A percentile compares a stretch with the other conserved stretches of the same genome.
These are phyloP conservation scores for Indicator maculatus DNA, from an alignment of 2,113 vertebrate genomes.

Conservation along the genomic window DNA sequence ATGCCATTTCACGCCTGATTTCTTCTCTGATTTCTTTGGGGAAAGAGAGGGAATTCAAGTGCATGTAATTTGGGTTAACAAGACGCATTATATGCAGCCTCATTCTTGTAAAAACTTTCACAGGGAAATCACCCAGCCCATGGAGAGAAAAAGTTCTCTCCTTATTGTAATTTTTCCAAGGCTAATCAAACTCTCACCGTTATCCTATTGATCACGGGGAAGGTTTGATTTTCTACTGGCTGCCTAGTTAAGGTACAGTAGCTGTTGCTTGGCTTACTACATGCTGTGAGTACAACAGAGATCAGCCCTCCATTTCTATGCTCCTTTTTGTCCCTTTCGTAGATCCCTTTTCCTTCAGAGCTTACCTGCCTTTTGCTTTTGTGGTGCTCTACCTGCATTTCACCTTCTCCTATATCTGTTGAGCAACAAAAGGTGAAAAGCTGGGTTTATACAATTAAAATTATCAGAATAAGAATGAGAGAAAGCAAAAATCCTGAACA, in stretches of 20 bases:
- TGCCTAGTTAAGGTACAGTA: conserved; percentile 68
- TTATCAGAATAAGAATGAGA: neutral
- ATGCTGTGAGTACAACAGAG: conserved; percentile 69
- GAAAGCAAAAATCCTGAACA: neutral
- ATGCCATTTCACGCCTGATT: conserved; percentile 72
- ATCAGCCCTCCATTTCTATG: conserved; percentile 66
- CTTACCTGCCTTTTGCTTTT: conserved; percentile 67
- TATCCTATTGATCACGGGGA: conserved; percentile 62
- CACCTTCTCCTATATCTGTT: neutral
- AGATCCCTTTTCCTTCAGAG: conserved; percentile 63
- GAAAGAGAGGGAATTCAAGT: conserved; percentile 72
- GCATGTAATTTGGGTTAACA: conserved; percentile 75
- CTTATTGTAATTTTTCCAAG: conserved; percentile 67
- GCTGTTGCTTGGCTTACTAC: conserved; percentile 66
- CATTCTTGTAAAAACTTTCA: conserved; percentile 75
- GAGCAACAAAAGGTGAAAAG: conserved; percentile 67
- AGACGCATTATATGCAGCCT: conserved; percentile 71
- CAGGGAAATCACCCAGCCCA: conserved; percentile 64
- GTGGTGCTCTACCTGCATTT: conserved; percentile 61
- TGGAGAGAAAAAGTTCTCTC: conserved; percentile 65
- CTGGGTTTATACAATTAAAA: conserved; percentile 63
- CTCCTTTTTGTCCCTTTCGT: conserved; percentile 56
- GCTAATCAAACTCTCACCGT: conserved; percentile 66
- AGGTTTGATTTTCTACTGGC: conserved; percentile 63
- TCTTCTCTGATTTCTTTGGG: conserved; percentile 73